Percentiles rank a stretch among this genome's conserved stretches.
phyloP scores from a whole-genome alignment of 2,888 invertebrate species.

The Halictus quadricinctus region DNA sequence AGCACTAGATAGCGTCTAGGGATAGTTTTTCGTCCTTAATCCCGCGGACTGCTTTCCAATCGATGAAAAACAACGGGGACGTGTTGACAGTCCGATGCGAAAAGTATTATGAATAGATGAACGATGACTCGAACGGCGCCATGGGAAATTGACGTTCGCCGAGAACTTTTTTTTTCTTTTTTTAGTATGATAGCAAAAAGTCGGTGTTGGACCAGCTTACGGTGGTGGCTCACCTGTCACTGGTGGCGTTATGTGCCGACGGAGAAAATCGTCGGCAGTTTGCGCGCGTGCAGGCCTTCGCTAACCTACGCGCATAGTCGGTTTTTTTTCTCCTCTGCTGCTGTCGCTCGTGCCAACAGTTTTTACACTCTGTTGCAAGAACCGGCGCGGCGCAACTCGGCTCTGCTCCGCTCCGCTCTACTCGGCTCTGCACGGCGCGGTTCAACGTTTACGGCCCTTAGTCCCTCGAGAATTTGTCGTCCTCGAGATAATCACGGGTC shows the following conservation, averaged over 20 bases:
- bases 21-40: background rate
- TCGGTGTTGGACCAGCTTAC: background rate
- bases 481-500: background rate
- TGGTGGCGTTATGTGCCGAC: slow-evolving; percentile 20
- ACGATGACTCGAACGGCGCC: background rate
- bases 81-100: background rate
- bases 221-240: slow-evolving; percentile 12
- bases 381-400: background rate
- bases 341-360: slow-evolving; percentile 27
- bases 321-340: background rate
- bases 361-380: slow-evolving; percentile 26
- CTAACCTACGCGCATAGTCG: slow-evolving; percentile 12
- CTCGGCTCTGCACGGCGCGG: background rate
- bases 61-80: background rate
- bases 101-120: background rate
- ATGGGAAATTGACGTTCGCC: background rate
- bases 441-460: slow-evolving; percentile 30
- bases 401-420: background rate
- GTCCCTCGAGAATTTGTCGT: slow-evolving; percentile 3
- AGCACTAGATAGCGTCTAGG: background rate
- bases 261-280: slow-evolving; percentile 25
- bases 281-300: slow-evolving; percentile 16
- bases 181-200: background rate
- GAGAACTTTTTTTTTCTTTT: background rate
- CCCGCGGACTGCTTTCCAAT: background rate